Evolutionary conservation across 2,888 invertebrate species (phyloP).

Genomic region (Acrobasis consociella): DNA sequence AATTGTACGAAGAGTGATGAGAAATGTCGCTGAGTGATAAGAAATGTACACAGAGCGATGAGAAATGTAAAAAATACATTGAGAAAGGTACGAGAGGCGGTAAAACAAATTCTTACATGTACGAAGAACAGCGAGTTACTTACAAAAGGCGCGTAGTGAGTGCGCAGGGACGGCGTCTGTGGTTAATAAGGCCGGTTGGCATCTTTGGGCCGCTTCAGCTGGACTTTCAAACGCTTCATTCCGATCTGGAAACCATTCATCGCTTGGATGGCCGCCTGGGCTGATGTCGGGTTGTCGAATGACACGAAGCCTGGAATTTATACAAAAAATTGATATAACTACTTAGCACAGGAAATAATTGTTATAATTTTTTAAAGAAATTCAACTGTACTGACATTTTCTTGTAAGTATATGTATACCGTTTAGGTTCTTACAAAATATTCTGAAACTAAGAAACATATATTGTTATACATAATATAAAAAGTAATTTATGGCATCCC

Average conservation of each 20-base stretch:
- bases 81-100: background rate
- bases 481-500: no score
- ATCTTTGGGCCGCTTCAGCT: conserved; percentile 99
- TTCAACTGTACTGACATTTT: no score
- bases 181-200: conserved; percentile 98
- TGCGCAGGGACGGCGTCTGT: conserved; percentile 82
- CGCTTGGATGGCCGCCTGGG: conserved; percentile 99
- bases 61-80: no score
- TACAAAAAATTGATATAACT: background rate
- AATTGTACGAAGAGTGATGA: no score
- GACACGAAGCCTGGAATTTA: conserved; percentile 95
- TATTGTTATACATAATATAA: no score
- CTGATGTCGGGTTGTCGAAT: conserved; percentile 99
- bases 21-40: no score
- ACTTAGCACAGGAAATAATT: no score
- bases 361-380: no score
- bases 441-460: no score
- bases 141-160: conserved; percentile 59
- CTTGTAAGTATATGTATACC: no score
- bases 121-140: conserved; percentile 5
- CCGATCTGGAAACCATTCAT: conserved; percentile 99
- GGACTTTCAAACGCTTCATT: conserved; percentile 99
- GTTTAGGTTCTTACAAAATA: no score
- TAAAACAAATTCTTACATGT: background rate
- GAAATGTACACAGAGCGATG: no score